A percentile compares a stretch with the other conserved stretches of the same genome.
phyloP scores from a whole-genome alignment of 1,140 invertebrate genomes.

The Leguminivora glycinivorella region DNA sequence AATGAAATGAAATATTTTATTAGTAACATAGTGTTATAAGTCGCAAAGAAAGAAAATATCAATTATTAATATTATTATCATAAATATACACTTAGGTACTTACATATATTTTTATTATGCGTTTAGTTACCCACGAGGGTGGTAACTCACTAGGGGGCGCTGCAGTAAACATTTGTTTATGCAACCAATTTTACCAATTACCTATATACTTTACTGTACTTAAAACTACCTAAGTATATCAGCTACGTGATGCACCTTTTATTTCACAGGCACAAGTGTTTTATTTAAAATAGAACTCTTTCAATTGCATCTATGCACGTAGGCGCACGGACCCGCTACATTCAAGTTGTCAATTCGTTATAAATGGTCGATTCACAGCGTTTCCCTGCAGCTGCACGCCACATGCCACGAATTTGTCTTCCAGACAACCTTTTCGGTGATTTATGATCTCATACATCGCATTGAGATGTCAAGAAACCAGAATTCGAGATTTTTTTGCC shows the following conservation, averaged over 20 bases:
- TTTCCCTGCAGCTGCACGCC: conserved; percentile 57
- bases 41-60: no score
- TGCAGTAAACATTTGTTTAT: no score
- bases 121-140: no score
- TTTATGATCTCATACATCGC: conserved; percentile 44
- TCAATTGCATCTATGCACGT: neutral
- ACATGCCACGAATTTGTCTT: conserved; percentile 61
- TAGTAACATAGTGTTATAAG: no score
- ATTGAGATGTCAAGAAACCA: conserved; percentile 17
- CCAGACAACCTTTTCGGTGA: conserved; percentile 55
- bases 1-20: no score
- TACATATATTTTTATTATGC: no score
- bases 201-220: no score
- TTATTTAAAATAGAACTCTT: neutral
- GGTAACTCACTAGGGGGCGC: no score
- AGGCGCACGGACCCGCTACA: neutral
- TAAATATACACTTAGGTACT: no score
- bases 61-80: no score
- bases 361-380: conserved; percentile 34
- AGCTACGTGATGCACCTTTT: conserved; percentile 1
- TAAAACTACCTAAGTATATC: no score
- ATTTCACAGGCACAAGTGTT: neutral
- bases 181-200: no score
- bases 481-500: neutral
- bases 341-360: conserved; percentile 34